phyloP scores from a whole-genome alignment of 2,888 invertebrate species.

The Rhodophaea formosa region DNA sequence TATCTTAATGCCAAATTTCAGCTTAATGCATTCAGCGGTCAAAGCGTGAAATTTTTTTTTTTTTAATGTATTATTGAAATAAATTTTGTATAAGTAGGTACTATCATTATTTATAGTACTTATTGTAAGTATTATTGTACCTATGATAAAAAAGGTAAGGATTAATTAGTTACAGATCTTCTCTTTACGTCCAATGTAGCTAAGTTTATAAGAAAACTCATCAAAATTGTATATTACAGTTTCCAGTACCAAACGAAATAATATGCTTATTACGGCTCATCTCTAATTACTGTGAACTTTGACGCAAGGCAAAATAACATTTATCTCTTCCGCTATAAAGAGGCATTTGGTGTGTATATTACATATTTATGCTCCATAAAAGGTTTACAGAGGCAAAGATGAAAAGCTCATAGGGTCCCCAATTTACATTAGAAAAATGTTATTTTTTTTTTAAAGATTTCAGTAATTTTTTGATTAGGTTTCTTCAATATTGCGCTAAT shows the following conservation, averaged over 20 bases:
- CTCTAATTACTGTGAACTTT: not conserved
- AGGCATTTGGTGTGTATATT: not conserved
- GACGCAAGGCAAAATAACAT: not conserved
- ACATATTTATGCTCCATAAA: slow-evolving; percentile 13
- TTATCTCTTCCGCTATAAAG: not conserved
- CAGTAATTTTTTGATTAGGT: no score
- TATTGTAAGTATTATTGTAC: no score
- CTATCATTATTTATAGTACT: no score
- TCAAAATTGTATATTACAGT: not conserved
- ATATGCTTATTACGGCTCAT: not conserved
- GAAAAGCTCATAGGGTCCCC: not conserved
- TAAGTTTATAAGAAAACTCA: not conserved
- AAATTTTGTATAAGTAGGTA: no score
- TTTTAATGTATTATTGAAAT: no score
- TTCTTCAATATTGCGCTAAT: no score
- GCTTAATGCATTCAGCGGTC: no score
- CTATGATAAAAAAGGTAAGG: no score
- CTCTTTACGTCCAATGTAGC: not conserved
- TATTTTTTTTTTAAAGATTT: no score
- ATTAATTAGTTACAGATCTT: not conserved
- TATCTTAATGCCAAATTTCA: no score
- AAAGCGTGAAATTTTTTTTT: no score
- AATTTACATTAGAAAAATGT: not conserved
- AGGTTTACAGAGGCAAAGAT: slow-evolving; percentile 7
- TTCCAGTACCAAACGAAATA: not conserved